phyloP scores from a whole-genome alignment of 1,140 invertebrate genomes.

The Leptoteleia sp. region DNA sequence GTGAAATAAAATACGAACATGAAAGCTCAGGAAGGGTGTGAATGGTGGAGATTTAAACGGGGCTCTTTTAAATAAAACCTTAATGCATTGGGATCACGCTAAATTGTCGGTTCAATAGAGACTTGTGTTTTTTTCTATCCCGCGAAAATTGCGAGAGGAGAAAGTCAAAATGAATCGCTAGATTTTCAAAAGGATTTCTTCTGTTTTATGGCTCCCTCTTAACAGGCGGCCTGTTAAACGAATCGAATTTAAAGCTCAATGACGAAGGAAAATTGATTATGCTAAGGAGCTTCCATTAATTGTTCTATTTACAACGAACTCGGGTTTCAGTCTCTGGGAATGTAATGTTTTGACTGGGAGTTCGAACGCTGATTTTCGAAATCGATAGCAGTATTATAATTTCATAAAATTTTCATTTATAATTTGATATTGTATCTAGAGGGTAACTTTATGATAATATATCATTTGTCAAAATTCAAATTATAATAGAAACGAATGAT shows the following conservation, averaged over 20 bases:
- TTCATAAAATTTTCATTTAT: no score
- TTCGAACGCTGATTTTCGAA: no score
- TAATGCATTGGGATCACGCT: conserved; percentile 40
- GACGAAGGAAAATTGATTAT: conserved; percentile 30
- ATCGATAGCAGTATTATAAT: no score
- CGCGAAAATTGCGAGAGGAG: conserved; percentile 19
- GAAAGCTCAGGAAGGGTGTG: conserved; percentile 22
- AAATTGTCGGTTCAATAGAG: conserved; percentile 48
- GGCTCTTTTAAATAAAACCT: conserved; percentile 44
- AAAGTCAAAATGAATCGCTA: conserved; percentile 48
- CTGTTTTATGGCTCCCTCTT: conserved; percentile 39
- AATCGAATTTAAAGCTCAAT: conserved; percentile 39
- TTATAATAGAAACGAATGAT: no score
- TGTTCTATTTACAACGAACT: conserved; percentile 16
- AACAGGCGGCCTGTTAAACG: conserved; percentile 36
- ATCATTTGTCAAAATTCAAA: no score
- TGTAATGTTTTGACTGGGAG: neutral
- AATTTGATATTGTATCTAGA: no score
- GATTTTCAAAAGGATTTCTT: conserved; percentile 52
- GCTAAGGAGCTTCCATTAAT: conserved; percentile 28
- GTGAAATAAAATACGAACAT: conserved; percentile 18
- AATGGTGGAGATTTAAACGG: conserved; percentile 36
- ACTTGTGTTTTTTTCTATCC: conserved; percentile 17
- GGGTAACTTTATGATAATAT: no score
- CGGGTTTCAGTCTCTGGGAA: neutral